Percentiles rank a stretch among this genome's conserved stretches.
These are phyloP conservation scores for Ispidina picta DNA, from an alignment of 2,797 vertebrate species.

Conservation along the genomic window DNA sequence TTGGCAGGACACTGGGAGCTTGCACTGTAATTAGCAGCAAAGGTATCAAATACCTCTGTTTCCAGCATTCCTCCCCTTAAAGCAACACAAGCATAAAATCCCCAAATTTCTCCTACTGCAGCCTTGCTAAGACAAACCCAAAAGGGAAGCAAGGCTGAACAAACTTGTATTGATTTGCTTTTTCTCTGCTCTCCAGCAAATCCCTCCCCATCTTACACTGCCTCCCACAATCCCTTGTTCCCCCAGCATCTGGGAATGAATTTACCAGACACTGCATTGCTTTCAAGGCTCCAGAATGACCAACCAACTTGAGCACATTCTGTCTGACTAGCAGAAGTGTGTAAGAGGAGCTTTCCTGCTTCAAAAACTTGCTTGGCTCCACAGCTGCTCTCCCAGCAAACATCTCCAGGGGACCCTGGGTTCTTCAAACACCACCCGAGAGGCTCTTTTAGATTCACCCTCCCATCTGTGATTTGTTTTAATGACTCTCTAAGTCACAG, in stretches of 20 bases:
- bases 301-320: not conserved
- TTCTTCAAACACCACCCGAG: not conserved
- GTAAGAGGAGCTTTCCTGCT: not conserved
- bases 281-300: slow-evolving; percentile 38
- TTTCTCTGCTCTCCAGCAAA: slow-evolving; percentile 21
- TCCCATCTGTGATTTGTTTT: not conserved
- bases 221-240: slow-evolving; percentile 36
- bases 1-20: slow-evolving; percentile 59
- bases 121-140: not conserved
- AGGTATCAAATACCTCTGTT: slow-evolving; percentile 67
- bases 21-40: slow-evolving; percentile 67
- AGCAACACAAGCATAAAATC: slow-evolving; percentile 49
- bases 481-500: not conserved
- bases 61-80: slow-evolving; percentile 63
- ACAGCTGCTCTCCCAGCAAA: not conserved
- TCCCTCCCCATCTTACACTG: not conserved
- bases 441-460: not conserved
- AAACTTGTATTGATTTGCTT: slow-evolving; percentile 5
- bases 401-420: not conserved
- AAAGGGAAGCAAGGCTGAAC: not conserved
- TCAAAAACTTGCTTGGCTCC: not conserved
- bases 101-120: not conserved
- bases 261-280: not conserved
- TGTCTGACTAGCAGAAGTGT: not conserved
- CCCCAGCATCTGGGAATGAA: slow-evolving; percentile 35